Percentiles rank a stretch among this genome's conserved stretches.
Conservation (phyloP, 2,113 vertebrate species). For the Coreoperca whiteheadi region DNA sequence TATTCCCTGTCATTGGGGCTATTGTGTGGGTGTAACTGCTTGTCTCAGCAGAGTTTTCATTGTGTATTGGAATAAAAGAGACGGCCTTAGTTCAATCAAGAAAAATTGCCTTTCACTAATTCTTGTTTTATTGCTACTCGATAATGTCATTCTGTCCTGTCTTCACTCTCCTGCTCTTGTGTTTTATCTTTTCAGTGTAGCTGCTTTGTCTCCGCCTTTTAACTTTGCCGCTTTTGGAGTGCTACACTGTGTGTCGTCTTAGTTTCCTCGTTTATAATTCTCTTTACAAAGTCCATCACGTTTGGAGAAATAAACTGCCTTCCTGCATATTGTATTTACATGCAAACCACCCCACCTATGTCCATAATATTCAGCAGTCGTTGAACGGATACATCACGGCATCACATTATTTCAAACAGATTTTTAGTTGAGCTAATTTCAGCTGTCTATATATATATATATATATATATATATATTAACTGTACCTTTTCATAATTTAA, state of each 20-base stretch:
- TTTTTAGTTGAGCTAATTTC: not conserved
- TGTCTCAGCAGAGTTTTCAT: slow-evolving; percentile 50
- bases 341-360: not conserved
- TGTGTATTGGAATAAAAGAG: slow-evolving; percentile 35
- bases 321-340: slow-evolving; percentile 1
- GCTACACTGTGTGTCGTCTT: not conserved
- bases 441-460: no score
- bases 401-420: no score
- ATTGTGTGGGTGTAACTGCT: slow-evolving; percentile 37
- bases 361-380: not conserved
- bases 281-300: no score
- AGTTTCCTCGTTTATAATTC: not conserved
- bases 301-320: no score
- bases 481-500: not conserved
- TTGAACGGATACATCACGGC: not conserved
- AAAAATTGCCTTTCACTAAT: slow-evolving; percentile 39
- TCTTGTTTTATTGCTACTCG: slow-evolving; percentile 22
- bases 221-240: not conserved
- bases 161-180: not conserved
- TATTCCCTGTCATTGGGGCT: slow-evolving; percentile 31
- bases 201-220: not conserved
- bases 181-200: slow-evolving; percentile 24
- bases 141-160: slow-evolving; percentile 32
- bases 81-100: slow-evolving; percentile 20
- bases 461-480: no score